A percentile compares a stretch with the other conserved stretches of the same genome.
Conservation (phyloP, 2,888 invertebrate species). For the Cybosia mesomella region DNA sequence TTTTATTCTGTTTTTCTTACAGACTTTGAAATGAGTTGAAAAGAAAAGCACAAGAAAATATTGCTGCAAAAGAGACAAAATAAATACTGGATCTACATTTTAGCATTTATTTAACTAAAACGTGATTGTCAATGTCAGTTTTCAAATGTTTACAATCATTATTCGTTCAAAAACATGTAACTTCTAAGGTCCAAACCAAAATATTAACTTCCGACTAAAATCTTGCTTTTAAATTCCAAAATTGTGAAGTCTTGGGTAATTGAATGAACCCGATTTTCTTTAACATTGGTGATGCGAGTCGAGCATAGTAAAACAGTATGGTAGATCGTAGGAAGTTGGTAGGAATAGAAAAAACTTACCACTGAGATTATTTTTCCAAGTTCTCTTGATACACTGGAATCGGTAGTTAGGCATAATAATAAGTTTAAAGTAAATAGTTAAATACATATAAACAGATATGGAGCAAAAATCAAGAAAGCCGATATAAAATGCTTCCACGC, state of each 20-base stretch:
- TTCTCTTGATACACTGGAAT: background rate
- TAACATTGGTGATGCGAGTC: no score
- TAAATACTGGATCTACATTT: background rate
- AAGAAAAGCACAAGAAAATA: background rate
- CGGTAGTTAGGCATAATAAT: background rate
- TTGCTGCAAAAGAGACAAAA: background rate
- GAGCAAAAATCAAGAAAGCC: constrained; percentile 5
- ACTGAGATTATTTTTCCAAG: background rate
- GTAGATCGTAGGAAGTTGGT: no score
- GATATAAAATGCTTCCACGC: constrained; percentile 1
- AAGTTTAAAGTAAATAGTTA: background rate
- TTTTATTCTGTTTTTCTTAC: background rate
- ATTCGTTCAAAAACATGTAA: constrained; percentile 31
- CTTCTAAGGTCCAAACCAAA: no score
- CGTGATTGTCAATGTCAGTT: constrained; percentile 18
- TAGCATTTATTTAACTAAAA: background rate
- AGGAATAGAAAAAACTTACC: background rate
- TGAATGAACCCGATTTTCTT: no score
- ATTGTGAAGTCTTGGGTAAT: no score
- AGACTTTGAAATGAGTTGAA: background rate
- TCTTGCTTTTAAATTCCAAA: no score
- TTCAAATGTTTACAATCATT: constrained; percentile 29
- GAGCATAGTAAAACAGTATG: no score
- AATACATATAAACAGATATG: constrained; percentile 11
- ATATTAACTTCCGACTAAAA: no score